Evolutionary conservation across 2,797 vertebrate genomes (phyloP).

Genomic region (Fundulus diaphanus): DNA sequence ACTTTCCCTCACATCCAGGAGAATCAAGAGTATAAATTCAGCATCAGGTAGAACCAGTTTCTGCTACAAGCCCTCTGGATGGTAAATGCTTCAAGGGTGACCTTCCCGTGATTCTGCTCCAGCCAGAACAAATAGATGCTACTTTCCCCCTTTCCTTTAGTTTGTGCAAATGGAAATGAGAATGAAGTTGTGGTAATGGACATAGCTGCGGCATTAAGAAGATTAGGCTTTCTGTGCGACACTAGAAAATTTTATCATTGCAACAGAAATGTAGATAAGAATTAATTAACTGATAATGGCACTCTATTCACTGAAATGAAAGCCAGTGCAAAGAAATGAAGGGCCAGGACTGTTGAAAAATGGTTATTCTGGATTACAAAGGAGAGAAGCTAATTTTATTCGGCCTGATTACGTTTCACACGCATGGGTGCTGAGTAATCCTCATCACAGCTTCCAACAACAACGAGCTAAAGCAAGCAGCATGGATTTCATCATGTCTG

Average conservation of each 20-base stretch:
- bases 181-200: slow-evolving; percentile 47
- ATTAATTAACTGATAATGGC: slow-evolving; percentile 79
- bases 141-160: slow-evolving; percentile 16
- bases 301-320: slow-evolving; percentile 61
- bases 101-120: slow-evolving; percentile 52
- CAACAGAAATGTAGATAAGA: slow-evolving; percentile 66
- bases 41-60: slow-evolving; percentile 34
- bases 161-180: slow-evolving; percentile 19
- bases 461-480: slow-evolving; percentile 35
- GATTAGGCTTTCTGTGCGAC: slow-evolving; percentile 50
- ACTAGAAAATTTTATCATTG: slow-evolving; percentile 63
- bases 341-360: slow-evolving; percentile 55
- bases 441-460: slow-evolving; percentile 41
- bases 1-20: slow-evolving; percentile 13
- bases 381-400: slow-evolving; percentile 66
- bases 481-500: slow-evolving; percentile 47
- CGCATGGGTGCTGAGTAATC: slow-evolving; percentile 49
- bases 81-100: slow-evolving; percentile 52
- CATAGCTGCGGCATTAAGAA: slow-evolving; percentile 36
- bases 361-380: slow-evolving; percentile 49
- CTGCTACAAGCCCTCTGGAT: slow-evolving; percentile 45
- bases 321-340: slow-evolving; percentile 59
- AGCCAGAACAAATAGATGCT: slow-evolving; percentile 36
- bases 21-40: slow-evolving; percentile 59
- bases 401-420: slow-evolving; percentile 59